These are phyloP conservation scores for Arothron firmamentum DNA, from an alignment of 2,113 vertebrate genomes.

Conservation along the genomic window DNA sequence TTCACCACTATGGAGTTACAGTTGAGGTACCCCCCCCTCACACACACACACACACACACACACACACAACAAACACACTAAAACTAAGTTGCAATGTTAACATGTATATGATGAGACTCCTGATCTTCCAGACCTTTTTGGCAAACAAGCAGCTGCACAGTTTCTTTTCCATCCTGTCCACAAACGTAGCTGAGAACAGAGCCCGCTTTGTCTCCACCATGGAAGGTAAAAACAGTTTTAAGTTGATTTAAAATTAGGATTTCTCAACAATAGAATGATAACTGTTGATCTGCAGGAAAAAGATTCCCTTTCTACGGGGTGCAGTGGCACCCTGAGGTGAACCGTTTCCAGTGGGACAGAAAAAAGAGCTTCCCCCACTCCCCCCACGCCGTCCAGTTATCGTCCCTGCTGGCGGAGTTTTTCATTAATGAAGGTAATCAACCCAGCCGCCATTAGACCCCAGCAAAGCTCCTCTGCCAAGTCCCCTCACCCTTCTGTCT, in stretches of 20 bases:
- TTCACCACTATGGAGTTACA: conserved; percentile 75
- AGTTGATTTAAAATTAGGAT: background rate
- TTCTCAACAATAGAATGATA: background rate
- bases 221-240: conserved; percentile 65
- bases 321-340: conserved; percentile 83
- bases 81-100: background rate
- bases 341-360: conserved; percentile 75
- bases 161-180: conserved; percentile 77
- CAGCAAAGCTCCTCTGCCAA: background rate
- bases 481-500: background rate
- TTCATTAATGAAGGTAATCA: conserved; percentile 77
- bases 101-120: background rate
- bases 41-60: background rate
- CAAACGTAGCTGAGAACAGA: conserved; percentile 69
- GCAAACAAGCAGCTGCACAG: conserved; percentile 61
- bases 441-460: background rate
- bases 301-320: conserved; percentile 78
- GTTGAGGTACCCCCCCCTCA: conserved; percentile 56
- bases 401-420: conserved; percentile 72
- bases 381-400: conserved; percentile 65
- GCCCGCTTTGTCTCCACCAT: conserved; percentile 76
- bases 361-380: conserved; percentile 70
- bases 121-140: conserved; percentile 60
- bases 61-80: no score
- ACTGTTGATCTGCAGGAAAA: conserved; percentile 52